Evolutionary conservation across 2,113 vertebrate species (phyloP).

Genomic region (Promerops cafer): DNA sequence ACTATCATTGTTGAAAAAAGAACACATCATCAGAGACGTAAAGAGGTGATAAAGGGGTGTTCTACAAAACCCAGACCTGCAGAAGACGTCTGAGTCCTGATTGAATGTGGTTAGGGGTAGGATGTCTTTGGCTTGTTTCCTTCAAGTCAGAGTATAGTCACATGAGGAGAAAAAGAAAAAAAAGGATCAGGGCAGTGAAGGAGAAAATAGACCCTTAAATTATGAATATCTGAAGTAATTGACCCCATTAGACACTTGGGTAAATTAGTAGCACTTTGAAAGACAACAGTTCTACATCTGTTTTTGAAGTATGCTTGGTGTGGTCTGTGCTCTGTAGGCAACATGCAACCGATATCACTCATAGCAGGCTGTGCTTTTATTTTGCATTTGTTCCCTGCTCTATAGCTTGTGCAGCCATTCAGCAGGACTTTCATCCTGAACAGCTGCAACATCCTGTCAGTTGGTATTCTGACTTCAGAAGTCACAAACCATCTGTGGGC

Average conservation of each 20-base stretch:
- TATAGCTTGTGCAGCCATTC: not conserved
- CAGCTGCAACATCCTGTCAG: too few species aligned
- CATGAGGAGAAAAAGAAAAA: not conserved
- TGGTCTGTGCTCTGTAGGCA: not conserved
- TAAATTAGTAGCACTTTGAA: not conserved
- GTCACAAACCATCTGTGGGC: not conserved
- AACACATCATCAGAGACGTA: not conserved
- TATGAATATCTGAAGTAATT: not conserved
- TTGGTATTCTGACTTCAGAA: not conserved
- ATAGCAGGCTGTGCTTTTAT: not conserved
- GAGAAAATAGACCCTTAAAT: not conserved
- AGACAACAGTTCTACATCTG: not conserved
- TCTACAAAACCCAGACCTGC: not conserved
- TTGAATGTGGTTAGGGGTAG: not conserved
- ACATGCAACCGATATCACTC: not conserved
- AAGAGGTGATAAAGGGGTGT: not conserved
- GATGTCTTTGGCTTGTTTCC: not conserved
- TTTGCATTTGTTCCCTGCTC: not conserved
- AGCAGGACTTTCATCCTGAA: not conserved
- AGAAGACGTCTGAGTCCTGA: rapidly evolving
- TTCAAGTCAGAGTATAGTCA: not conserved
- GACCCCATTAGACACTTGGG: not conserved
- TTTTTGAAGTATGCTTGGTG: not conserved
- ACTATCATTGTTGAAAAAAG: not conserved
- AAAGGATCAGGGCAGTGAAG: not conserved